A percentile compares a stretch with the other conserved stretches of the same genome.
Evolutionary conservation across 64 coral and sea anemone genomes (phyloP).

Genomic region (Actinia tenebrosa): DNA sequence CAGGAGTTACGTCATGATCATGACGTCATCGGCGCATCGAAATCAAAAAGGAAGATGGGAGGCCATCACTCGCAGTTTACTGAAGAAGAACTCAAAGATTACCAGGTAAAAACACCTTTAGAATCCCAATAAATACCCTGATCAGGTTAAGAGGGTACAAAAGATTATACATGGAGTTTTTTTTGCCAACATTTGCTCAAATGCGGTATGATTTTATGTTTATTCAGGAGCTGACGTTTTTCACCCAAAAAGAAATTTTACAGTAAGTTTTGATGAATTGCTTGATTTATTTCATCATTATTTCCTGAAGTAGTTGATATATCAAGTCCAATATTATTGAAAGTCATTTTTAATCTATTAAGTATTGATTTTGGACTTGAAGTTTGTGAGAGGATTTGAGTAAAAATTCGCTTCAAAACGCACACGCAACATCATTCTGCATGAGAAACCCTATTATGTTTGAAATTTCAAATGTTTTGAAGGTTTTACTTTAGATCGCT

Average conservation of each 20-base stretch:
- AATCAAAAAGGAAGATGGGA: slow-evolving; percentile 54
- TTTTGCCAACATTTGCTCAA: background rate
- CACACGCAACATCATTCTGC: background rate
- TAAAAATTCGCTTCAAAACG: background rate
- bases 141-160: background rate
- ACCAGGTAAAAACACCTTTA: slow-evolving; percentile 54
- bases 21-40: slow-evolving; percentile 38
- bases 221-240: slow-evolving; percentile 93
- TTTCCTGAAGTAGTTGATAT: background rate
- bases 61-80: slow-evolving; percentile 95
- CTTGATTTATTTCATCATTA: background rate
- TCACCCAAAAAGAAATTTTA: slow-evolving; percentile 99
- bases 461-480: too few species aligned
- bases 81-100: slow-evolving; percentile 99
- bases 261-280: slow-evolving; percentile 52
- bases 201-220: slow-evolving; percentile 4
- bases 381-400: background rate
- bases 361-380: background rate
- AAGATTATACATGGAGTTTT: background rate
- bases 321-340: background rate
- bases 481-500: too few species aligned
- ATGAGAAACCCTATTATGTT: too few species aligned
- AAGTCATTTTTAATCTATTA: background rate
- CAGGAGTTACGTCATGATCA: background rate
- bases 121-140: background rate